Evolutionary conservation across 1,140 invertebrate species (phyloP), one percentile per base, ranked within the genome.

Genomic region (Littorina saxatilis): DNA sequence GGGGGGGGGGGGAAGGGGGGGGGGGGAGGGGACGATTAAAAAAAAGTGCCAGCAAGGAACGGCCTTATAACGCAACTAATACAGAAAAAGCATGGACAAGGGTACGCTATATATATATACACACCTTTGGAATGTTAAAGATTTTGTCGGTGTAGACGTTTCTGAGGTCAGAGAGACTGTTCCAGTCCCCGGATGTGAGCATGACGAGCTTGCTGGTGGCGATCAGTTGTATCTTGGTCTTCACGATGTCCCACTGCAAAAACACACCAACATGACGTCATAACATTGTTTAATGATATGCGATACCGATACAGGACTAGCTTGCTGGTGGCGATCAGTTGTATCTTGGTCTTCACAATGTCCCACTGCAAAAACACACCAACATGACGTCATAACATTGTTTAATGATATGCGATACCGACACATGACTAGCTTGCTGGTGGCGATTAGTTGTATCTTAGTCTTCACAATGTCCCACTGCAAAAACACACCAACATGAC

Each of bases 401-500:
- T 39, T 3, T 11, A 32, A n/a, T n/a, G 15, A 35, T 35, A 4
- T n/a, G 7, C 9, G 27, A 5, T 9, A 35, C 9, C 35, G 15
- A 7, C 35, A 39, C 70, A 89, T 86, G 17, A 93, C 91, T 2
- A 93, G 68, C 75, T 91, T 92, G 4, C 90, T 92, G 61, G 90
- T 86, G 3, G 90, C 84, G 55, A 92, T 88, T 27, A 93, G 88
- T 61, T 89, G 87, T 3, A 87, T 78, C 82, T 93, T 93, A 39
- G 88, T 88, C 63, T 87, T 91, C 0, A 92, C 88, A 50, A 93
- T 93, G 74, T 93, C 92, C 92, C 92, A 93, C 93, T 93, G 84
- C 11, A 86, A 88, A 88, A n/a, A 82, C 40, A 72, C 15, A 72
- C 43, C 52, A 9, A 20, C 11, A 75, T 15, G 9, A 43, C 39